Conservation (phyloP, 2,797 vertebrate species). For the Pangasius krempfi region DNA sequence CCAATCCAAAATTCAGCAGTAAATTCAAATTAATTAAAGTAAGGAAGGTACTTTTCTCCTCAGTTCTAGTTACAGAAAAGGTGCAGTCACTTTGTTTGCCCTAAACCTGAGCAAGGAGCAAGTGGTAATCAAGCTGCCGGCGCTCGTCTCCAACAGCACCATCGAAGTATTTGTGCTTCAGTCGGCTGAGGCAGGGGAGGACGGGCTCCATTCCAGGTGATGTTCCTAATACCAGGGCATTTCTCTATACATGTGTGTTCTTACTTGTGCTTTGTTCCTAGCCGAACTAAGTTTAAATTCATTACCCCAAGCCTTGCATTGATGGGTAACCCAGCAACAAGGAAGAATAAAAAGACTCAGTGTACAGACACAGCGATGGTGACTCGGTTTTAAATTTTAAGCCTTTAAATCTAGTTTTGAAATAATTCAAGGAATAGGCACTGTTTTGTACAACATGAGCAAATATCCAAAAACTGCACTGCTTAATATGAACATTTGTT, state of each 20-base stretch:
- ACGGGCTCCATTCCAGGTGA: constrained; percentile 85
- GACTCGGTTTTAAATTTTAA: not conserved
- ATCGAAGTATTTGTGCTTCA: constrained; percentile 86
- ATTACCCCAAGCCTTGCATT: not conserved
- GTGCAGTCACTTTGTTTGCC: constrained; percentile 84
- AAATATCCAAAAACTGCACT: not conserved
- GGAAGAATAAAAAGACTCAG: not conserved
- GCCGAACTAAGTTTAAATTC: not conserved
- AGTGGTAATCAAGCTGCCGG: constrained; percentile 72
- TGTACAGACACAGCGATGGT: not conserved
- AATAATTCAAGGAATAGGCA: not conserved
- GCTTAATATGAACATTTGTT: not conserved
- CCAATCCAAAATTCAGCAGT: not conserved
- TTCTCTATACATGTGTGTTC: not conserved
- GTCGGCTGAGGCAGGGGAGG: constrained; percentile 71
- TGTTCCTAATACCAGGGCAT: not conserved
- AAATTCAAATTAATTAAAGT: not conserved
- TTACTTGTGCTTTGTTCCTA: not conserved
- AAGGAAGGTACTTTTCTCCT: not conserved
- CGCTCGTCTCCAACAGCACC: constrained; percentile 65
- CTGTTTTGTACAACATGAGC: not conserved
- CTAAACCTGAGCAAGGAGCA: constrained; percentile 82
- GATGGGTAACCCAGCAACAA: not conserved
- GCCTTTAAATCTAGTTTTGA: not conserved
- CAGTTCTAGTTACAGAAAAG: constrained; percentile 77